Evolutionary conservation across 2,888 invertebrate genomes (phyloP).

Genomic region (Neoscelio sp.): DNA sequence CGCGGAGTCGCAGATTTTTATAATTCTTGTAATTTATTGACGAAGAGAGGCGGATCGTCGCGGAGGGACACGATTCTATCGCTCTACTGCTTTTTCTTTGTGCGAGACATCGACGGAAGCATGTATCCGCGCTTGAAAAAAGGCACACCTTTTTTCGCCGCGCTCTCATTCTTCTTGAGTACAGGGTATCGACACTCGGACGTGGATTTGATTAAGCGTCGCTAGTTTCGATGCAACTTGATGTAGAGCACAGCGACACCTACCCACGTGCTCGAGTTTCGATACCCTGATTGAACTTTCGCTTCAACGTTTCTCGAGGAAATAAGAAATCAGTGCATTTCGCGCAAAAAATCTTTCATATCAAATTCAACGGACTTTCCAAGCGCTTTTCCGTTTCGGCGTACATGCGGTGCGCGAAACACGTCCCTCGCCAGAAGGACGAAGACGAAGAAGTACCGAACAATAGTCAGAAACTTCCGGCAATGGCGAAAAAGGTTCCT

Average conservation of each 20-base stretch:
- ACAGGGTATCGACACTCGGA: too few species aligned
- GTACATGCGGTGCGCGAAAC: constrained; percentile 4
- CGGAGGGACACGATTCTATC: constrained; percentile 45
- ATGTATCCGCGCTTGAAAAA: not conserved
- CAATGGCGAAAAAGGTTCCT: too few species aligned
- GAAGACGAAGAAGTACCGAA: constrained; percentile 53
- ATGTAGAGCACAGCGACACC: too few species aligned
- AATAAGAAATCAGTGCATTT: not conserved
- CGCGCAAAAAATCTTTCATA: constrained; percentile 22
- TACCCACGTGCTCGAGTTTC: too few species aligned
- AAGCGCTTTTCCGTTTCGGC: constrained; percentile 22
- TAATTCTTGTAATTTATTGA: constrained; percentile 70
- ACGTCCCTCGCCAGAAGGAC: constrained; percentile 43
- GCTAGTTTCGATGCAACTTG: too few species aligned
- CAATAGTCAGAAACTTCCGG: constrained; percentile 46
- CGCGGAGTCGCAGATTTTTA: constrained; percentile 65
- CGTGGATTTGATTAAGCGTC: too few species aligned
- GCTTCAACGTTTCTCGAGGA: not conserved
- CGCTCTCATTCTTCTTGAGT: too few species aligned
- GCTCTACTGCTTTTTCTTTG: constrained; percentile 13
- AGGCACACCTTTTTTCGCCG: too few species aligned
- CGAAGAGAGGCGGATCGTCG: constrained; percentile 38
- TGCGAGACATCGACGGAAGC: not conserved
- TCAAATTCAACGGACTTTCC: constrained; percentile 23
- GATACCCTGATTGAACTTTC: too few species aligned